phyloP scores from a whole-genome alignment of 2,797 vertebrate genomes.

The Antrozous pallidus region DNA sequence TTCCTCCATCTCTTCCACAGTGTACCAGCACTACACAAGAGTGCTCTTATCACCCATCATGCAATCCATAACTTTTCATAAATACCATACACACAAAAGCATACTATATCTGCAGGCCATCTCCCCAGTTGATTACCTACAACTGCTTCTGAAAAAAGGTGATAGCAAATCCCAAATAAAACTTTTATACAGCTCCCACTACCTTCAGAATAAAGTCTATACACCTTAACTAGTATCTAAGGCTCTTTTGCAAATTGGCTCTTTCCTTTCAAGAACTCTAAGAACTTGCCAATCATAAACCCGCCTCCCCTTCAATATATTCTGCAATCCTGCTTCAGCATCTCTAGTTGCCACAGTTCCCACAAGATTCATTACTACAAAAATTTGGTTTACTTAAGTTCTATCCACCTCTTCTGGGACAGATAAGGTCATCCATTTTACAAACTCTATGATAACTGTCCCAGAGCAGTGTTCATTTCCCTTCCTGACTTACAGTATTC shows the following conservation, averaged over 20 bases:
- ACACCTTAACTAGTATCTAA: background rate
- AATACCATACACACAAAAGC: background rate
- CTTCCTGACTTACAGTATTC: background rate
- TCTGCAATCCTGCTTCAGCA: background rate
- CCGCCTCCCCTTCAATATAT: background rate
- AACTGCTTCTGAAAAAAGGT: background rate
- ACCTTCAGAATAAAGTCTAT: background rate
- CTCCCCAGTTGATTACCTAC: background rate
- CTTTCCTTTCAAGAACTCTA: background rate
- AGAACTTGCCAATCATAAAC: background rate
- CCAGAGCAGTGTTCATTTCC: background rate
- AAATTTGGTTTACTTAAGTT: background rate
- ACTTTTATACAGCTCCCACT: background rate
- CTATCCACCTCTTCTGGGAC: background rate
- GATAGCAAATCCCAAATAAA: conserved; percentile 24
- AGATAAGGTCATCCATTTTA: background rate
- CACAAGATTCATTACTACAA: background rate
- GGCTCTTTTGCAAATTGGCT: background rate
- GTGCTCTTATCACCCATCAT: background rate
- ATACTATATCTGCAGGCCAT: background rate
- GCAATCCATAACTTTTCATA: background rate
- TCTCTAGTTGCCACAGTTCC: background rate
- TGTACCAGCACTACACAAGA: background rate
- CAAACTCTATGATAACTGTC: background rate
- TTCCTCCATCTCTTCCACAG: background rate